A percentile compares a stretch with the other conserved stretches of the same genome.
Conservation (phyloP, 1,140 invertebrate species). For the Papilio aristodemus region DNA sequence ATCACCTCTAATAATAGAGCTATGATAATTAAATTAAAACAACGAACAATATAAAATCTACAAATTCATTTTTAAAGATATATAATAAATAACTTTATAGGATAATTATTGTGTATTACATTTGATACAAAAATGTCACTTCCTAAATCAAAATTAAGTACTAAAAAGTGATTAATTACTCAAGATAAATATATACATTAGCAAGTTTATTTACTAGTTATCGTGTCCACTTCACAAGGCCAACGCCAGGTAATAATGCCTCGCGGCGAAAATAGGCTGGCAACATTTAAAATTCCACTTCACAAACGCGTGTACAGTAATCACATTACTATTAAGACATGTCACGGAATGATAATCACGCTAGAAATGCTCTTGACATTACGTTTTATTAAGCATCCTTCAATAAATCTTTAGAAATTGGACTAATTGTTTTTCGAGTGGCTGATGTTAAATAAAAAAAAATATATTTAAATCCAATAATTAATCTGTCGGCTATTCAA, state of each 20-base stretch:
- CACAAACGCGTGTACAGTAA: conserved; percentile 5
- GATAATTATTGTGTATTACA: neutral
- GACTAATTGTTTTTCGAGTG: neutral
- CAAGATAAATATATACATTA: conserved; percentile 18
- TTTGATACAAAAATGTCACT: conserved; percentile 5
- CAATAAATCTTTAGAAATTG: conserved; percentile 11
- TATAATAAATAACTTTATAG: neutral
- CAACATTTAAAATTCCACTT: conserved; percentile 15
- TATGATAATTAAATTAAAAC: too few species aligned
- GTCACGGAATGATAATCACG: conserved; percentile 17
- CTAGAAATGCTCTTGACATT: conserved; percentile 2
- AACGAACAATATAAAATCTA: neutral
- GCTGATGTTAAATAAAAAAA: neutral
- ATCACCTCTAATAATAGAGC: too few species aligned
- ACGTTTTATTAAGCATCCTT: neutral
- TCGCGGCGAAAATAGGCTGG: conserved; percentile 1
- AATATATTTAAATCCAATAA: too few species aligned
- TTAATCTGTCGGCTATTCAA: too few species aligned
- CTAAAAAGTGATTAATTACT: conserved; percentile 3
- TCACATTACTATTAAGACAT: neutral
- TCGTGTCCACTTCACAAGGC: neutral
- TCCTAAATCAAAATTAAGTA: conserved; percentile 2
- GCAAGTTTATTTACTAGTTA: neutral
- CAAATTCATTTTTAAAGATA: neutral
- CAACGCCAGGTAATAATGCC: neutral